Conservation (phyloP, 2,888 invertebrate genomes). For the Mesodorylaimus sp. region DNA sequence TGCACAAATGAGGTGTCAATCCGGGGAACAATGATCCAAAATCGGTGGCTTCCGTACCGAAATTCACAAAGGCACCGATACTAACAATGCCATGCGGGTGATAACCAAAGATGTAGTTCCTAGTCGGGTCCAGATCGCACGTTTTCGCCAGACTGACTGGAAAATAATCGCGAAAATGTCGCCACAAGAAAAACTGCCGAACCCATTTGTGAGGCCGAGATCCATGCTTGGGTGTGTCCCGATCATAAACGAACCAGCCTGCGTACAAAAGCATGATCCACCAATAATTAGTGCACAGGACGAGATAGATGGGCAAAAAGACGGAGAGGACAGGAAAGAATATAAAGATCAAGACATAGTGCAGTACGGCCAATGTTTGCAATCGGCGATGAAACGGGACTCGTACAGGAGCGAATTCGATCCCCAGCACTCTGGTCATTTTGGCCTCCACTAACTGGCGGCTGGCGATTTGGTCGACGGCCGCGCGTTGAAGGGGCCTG, state of each 20-base stretch:
- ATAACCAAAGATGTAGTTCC: conserved; percentile 53
- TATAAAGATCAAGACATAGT: conserved; percentile 49
- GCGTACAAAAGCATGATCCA: conserved; percentile 41
- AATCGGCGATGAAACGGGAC: conserved; percentile 57
- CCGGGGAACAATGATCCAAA: conserved; percentile 36
- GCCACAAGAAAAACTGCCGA: conserved; percentile 50
- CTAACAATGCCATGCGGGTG: conserved; percentile 80
- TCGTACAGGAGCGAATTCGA: conserved; percentile 65
- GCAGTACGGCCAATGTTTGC: conserved; percentile 55
- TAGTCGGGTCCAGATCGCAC: conserved; percentile 53
- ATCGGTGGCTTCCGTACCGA: conserved; percentile 47
- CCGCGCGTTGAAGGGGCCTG: too few species aligned
- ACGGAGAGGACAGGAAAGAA: conserved; percentile 30
- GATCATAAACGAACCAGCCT: conserved; percentile 49
- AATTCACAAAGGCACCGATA: conserved; percentile 56
- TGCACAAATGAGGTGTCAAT: conserved; percentile 36
- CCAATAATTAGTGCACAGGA: conserved; percentile 36
- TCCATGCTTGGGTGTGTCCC: conserved; percentile 41
- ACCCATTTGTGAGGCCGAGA: conserved; percentile 42
- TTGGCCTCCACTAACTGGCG: too few species aligned
- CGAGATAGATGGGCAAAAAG: conserved; percentile 40
- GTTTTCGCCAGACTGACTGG: conserved; percentile 65
- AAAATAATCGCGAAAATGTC: conserved; percentile 58
- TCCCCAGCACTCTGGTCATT: conserved; percentile 42
- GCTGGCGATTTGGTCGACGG: too few species aligned